These are phyloP conservation scores for Bostrychus sinensis DNA, from an alignment of 2,113 vertebrate genomes.

Conservation along the genomic window DNA sequence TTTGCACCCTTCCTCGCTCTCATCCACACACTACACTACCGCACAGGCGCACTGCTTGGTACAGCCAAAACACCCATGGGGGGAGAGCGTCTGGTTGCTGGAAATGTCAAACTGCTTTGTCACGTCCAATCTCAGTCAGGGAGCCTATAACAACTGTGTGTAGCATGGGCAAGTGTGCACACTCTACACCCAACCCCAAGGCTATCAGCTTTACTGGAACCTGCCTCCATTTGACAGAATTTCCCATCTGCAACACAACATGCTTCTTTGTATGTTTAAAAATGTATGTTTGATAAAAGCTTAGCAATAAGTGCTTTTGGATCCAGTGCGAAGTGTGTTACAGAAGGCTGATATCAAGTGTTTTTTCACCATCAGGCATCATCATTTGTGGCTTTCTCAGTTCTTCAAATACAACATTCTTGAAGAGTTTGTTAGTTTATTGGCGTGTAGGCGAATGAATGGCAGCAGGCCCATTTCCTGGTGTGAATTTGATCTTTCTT, in stretches of 20 bases:
- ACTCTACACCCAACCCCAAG: constrained; percentile 16
- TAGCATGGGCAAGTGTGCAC: constrained; percentile 24
- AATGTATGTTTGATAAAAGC: not conserved
- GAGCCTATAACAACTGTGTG: constrained; percentile 45
- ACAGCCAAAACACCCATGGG: constrained; percentile 72
- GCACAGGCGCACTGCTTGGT: constrained; percentile 30
- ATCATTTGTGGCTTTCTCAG: constrained; percentile 13
- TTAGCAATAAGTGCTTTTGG: not conserved
- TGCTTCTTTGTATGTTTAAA: not conserved
- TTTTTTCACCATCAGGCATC: not conserved
- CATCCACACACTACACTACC: constrained; percentile 7
- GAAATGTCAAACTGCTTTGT: constrained; percentile 84
- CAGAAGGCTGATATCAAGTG: not conserved
- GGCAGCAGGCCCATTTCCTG: constrained; percentile 55
- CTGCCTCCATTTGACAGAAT: not conserved
- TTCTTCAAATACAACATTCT: constrained; percentile 13
- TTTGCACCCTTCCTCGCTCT: not conserved
- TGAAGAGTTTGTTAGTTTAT: constrained; percentile 33
- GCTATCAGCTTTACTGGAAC: constrained; percentile 5
- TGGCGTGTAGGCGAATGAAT: constrained; percentile 56
- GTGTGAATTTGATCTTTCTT: constrained; percentile 45
- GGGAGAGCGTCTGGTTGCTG: constrained; percentile 72
- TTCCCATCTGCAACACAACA: not conserved
- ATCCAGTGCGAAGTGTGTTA: not conserved
- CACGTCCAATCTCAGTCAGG: constrained; percentile 73